Percentiles rank a stretch among this genome's conserved stretches.
Evolutionary conservation across 2,797 vertebrate species (phyloP).

Genomic region (Enteromius radiatus): DNA sequence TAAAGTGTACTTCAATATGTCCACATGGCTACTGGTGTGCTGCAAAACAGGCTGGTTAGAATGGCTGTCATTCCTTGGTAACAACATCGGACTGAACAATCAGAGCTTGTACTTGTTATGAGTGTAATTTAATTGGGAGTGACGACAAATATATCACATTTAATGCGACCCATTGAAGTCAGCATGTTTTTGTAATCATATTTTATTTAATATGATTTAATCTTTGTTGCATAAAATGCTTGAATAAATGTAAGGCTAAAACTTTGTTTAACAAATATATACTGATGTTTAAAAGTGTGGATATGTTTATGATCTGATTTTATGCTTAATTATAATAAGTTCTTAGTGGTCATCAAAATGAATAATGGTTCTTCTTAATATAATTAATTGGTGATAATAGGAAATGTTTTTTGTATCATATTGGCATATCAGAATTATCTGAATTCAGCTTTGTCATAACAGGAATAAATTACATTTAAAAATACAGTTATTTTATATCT

Average conservation of each 20-base stretch:
- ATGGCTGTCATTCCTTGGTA: conserved; percentile 15
- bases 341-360: background rate
- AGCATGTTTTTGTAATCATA: background rate
- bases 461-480: background rate
- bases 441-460: background rate
- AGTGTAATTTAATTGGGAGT: background rate
- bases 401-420: background rate
- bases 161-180: background rate
- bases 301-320: background rate
- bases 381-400: background rate
- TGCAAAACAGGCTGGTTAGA: conserved; percentile 30
- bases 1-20: conserved; percentile 34
- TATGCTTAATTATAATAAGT: background rate
- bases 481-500: background rate
- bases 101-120: background rate
- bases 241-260: background rate
- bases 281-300: background rate
- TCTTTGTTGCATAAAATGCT: background rate
- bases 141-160: background rate
- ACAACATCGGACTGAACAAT: conserved; percentile 19
- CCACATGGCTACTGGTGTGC: conserved; percentile 32
- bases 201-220: background rate
- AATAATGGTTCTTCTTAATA: background rate
- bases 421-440: background rate
- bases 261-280: background rate